These are phyloP conservation scores for Gadopsis bispinosus DNA, from an alignment of 2,797 vertebrate species.

Conservation along the genomic window DNA sequence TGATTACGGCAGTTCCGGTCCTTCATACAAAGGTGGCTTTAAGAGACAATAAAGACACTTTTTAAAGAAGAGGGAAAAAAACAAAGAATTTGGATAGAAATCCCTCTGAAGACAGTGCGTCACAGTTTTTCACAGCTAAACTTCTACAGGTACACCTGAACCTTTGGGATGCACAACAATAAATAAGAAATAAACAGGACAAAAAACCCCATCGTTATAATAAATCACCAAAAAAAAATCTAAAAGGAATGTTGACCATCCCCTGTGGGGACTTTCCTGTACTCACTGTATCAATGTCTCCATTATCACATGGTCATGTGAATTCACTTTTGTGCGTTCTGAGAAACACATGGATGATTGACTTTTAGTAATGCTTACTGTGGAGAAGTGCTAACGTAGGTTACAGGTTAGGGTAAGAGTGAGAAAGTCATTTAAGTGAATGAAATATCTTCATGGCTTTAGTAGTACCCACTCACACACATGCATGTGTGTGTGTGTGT, in stretches of 20 bases:
- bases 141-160: neutral
- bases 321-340: slow-evolving; percentile 10
- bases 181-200: slow-evolving; percentile 54
- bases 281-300: slow-evolving; percentile 31
- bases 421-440: slow-evolving; percentile 17
- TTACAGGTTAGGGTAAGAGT: slow-evolving; percentile 26
- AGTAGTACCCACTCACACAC: slow-evolving; percentile 39
- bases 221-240: slow-evolving; percentile 20
- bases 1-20: no score
- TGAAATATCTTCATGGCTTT: slow-evolving; percentile 51
- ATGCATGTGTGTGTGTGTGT: slow-evolving; percentile 20
- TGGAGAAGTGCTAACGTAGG: slow-evolving; percentile 12
- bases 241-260: slow-evolving; percentile 29
- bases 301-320: slow-evolving; percentile 8
- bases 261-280: neutral
- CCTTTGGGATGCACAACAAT: slow-evolving; percentile 30
- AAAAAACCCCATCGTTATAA: neutral
- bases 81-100: slow-evolving; percentile 6
- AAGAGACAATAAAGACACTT: slow-evolving; percentile 21
- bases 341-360: neutral
- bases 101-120: neutral
- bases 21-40: neutral
- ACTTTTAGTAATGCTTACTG: neutral
- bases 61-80: neutral
- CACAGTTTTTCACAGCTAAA: neutral